Percentiles rank a stretch among this genome's conserved stretches.
phyloP scores from a whole-genome alignment of 2,888 invertebrate genomes.

The Polyploca ridens region DNA sequence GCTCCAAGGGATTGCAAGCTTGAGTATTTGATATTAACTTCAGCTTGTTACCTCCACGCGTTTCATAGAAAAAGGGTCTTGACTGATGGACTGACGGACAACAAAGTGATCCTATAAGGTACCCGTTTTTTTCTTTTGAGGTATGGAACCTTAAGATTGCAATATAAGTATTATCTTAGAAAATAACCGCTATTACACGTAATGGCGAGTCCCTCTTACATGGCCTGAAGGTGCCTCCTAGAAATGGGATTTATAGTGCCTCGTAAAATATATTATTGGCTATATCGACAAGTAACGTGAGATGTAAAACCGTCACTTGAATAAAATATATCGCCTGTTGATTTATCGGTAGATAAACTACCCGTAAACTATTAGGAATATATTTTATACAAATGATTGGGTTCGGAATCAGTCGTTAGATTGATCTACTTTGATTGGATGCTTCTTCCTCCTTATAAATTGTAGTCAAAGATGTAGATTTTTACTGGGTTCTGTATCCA shows the following conservation, averaged over 20 bases:
- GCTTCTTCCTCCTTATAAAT: too few species aligned
- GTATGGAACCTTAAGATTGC: constrained; percentile 14
- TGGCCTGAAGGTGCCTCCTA: constrained; percentile 24
- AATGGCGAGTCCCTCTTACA: constrained; percentile 20
- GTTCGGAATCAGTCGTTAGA: too few species aligned
- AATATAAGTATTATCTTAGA: constrained; percentile 25
- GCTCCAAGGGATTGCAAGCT: too few species aligned
- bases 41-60: too few species aligned
- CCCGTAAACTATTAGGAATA: not conserved
- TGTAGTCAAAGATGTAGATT: too few species aligned
- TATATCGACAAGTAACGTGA: constrained; percentile 25
- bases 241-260: constrained; percentile 24
- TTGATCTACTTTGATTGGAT: too few species aligned
- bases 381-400: not conserved
- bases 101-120: too few species aligned
- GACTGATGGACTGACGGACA: too few species aligned
- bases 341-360: not conserved
- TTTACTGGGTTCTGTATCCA: too few species aligned
- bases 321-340: not conserved
- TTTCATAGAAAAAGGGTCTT: too few species aligned
- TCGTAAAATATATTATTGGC: constrained; percentile 35
- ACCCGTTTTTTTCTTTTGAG: too few species aligned
- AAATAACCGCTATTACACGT: constrained; percentile 28
- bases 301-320: not conserved
- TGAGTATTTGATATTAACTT: too few species aligned